A percentile compares a stretch with the other conserved stretches of the same genome.
These are phyloP conservation scores for Hippopotamus amphibius DNA, from an alignment of 2,113 vertebrate species.

Conservation along the genomic window DNA sequence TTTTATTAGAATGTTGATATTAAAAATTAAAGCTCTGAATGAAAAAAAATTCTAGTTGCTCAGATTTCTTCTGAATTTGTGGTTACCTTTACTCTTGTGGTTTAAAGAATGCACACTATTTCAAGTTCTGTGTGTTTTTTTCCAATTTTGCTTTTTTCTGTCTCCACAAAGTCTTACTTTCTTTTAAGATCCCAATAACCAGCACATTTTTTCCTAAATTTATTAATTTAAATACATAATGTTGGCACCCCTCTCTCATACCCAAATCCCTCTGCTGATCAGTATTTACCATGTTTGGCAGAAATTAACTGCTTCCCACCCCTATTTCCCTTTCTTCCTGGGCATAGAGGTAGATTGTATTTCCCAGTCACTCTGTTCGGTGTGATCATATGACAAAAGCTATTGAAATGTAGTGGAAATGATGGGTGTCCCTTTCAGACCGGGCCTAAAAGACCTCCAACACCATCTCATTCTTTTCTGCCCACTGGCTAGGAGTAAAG, in stretches of 20 bases:
- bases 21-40: background rate
- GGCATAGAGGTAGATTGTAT: background rate
- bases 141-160: background rate
- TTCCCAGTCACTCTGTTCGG: background rate
- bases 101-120: background rate
- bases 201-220: background rate
- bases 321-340: background rate
- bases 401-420: background rate
- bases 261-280: background rate
- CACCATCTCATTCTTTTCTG: background rate
- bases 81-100: background rate
- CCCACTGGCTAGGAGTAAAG: background rate
- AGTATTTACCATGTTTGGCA: background rate
- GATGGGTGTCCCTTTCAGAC: background rate
- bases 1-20: background rate
- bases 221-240: conserved; percentile 19
- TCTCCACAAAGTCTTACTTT: background rate
- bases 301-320: background rate
- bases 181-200: background rate
- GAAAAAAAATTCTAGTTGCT: background rate
- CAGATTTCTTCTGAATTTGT: background rate
- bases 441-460: background rate
- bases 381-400: background rate
- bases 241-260: background rate
- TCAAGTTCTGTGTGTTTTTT: background rate